Evolutionary conservation across 1,140 invertebrate species (phyloP), one percentile per base, ranked within the genome.

Genomic region (Drosophila watanabei): DNA sequence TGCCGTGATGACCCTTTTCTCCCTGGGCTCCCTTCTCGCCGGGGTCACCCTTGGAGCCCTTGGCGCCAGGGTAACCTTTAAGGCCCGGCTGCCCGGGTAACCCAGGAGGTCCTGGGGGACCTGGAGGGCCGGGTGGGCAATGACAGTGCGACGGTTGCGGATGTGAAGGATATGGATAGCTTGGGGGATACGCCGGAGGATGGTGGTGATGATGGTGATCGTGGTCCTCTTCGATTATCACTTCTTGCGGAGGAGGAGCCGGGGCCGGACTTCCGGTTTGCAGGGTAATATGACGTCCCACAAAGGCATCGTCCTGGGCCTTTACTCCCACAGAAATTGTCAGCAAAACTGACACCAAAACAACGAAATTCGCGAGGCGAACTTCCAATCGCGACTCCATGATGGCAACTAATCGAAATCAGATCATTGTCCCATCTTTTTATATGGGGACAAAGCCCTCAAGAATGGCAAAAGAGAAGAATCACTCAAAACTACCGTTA

Each of bases 51-150:
- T 77, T 70, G 13, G 75, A 66, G 4, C 84, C 92, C 10, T 84
- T 86, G 5, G 49, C 11, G 4, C 81, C 75, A 7, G 87, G 76
- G 28, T 75, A 60, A 4, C 87, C 80, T 30, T 83, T 80, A 13
- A 45, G 46, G 9, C 84, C 80, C 9, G 73, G 80, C 1, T 30
- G 49, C 3, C 80, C 81, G 0, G 77, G 61, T 18, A 37, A 28
- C 1, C 80, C 83, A 24, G 87, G 80, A 16, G 43, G 66, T 20
- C 90, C 88, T 9, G 90, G 89, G 4, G 66, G 66, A 18, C 81
- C 63, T 10, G 70, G 71, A 8, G 71, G 71, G 3, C 91, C 89
- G 0, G 89, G 91, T 5, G 71, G 71, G 41, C 83, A 79, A 0
- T 64, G 41, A 8, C 79, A 81, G 10, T 70, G 64, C 18, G 52